A percentile compares a stretch with the other conserved stretches of the same genome.
phyloP scores from a whole-genome alignment of 1,140 invertebrate genomes.

The Drosophila novamexicana region DNA sequence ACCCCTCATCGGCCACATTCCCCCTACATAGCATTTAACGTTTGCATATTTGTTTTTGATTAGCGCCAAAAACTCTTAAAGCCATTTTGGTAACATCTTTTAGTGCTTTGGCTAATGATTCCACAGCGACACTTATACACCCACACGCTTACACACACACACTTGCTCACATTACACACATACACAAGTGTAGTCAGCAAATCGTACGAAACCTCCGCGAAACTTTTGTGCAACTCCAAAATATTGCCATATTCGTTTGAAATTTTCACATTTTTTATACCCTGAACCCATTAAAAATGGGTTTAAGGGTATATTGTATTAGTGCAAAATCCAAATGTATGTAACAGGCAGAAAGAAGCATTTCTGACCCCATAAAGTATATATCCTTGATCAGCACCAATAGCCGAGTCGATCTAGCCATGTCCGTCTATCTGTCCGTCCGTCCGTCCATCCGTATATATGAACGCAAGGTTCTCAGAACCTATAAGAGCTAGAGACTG shows the following conservation, averaged over 20 bases:
- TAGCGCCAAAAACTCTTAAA: conserved; percentile 27
- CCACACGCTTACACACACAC: conserved; percentile 1
- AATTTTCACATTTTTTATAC: conserved; percentile 33
- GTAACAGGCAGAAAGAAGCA: too few species aligned
- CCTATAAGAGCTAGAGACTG: too few species aligned
- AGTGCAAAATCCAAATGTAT: too few species aligned
- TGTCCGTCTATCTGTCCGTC: too few species aligned
- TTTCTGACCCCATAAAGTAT: too few species aligned
- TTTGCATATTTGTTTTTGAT: conserved; percentile 52
- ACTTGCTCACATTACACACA: not conserved
- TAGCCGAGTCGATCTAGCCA: too few species aligned
- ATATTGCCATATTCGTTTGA: conserved; percentile 70
- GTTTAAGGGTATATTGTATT: too few species aligned
- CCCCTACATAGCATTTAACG: conserved; percentile 1
- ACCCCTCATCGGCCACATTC: conserved; percentile 4
- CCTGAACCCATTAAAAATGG: too few species aligned
- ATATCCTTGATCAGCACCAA: too few species aligned
- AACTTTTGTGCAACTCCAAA: conserved; percentile 68
- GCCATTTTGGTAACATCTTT: conserved; percentile 31
- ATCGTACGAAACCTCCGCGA: not conserved
- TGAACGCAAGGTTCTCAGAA: too few species aligned
- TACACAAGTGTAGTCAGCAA: not conserved
- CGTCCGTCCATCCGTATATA: too few species aligned
- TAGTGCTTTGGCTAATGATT: conserved; percentile 44
- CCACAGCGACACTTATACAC: conserved; percentile 38